These are phyloP conservation scores for Dichetophora obliterata DNA, from an alignment of 2,888 invertebrate species.

Conservation along the genomic window DNA sequence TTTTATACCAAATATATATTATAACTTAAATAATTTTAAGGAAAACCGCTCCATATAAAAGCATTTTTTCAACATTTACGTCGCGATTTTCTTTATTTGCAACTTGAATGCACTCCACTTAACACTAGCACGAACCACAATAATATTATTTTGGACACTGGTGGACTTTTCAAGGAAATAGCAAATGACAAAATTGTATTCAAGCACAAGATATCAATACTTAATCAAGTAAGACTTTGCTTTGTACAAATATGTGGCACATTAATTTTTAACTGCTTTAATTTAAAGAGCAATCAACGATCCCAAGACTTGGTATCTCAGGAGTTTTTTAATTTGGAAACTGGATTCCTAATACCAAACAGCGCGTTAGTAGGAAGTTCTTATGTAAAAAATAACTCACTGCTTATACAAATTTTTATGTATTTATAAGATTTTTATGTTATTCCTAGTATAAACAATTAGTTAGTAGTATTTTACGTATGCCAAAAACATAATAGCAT, in stretches of 20 bases:
- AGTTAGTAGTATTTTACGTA: neutral
- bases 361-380: slow-evolving; percentile 70
- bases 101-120: slow-evolving; percentile 57
- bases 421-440: slow-evolving; percentile 67
- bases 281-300: slow-evolving; percentile 56
- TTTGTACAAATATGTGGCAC: neutral
- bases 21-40: slow-evolving; percentile 53
- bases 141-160: slow-evolving; percentile 65
- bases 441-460: neutral
- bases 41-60: slow-evolving; percentile 63
- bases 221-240: slow-evolving; percentile 61
- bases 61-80: slow-evolving; percentile 68
- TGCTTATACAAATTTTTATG: slow-evolving; percentile 73
- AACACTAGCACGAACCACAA: slow-evolving; percentile 50
- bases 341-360: slow-evolving; percentile 71
- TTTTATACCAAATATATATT: neutral
- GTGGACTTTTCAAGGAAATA: slow-evolving; percentile 63
- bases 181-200: slow-evolving; percentile 57
- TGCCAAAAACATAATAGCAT: neutral
- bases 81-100: slow-evolving; percentile 64
- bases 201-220: slow-evolving; percentile 65
- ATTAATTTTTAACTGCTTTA: neutral
- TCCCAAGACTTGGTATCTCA: slow-evolving; percentile 65
- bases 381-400: slow-evolving; percentile 70
- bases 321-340: slow-evolving; percentile 63